These are phyloP conservation scores for Thyatira batis DNA, from an alignment of 2,888 invertebrate species.

Conservation along the genomic window DNA sequence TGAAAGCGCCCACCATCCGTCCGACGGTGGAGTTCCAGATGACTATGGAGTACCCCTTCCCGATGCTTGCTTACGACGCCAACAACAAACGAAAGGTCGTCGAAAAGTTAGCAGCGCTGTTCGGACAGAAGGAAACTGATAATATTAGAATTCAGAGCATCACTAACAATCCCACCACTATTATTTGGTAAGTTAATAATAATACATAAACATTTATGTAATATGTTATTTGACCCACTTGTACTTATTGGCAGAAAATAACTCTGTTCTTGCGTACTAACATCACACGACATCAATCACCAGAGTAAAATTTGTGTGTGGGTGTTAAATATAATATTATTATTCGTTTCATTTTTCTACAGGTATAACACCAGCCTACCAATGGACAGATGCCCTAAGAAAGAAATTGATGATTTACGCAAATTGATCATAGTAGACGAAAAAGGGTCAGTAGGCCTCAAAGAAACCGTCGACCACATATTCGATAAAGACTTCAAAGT, in stretches of 20 bases:
- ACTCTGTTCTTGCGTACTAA: too few relatives aligned
- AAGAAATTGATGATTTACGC: slow-evolving; percentile 88
- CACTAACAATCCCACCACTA: slow-evolving; percentile 85
- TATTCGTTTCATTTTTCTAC: slow-evolving; percentile 8
- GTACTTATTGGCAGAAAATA: too few relatives aligned
- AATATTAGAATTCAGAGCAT: slow-evolving; percentile 89
- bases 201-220: neutral
- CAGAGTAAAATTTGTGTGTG: too few relatives aligned
- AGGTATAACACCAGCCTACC: slow-evolving; percentile 90
- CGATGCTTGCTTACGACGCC: slow-evolving; percentile 87
- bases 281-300: too few relatives aligned
- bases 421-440: slow-evolving; percentile 87
- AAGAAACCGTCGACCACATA: slow-evolving; percentile 83
- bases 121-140: slow-evolving; percentile 88
- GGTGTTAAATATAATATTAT: neutral
- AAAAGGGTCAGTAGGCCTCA: slow-evolving; percentile 54
- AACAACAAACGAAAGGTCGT: slow-evolving; percentile 90
- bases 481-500: slow-evolving; percentile 89
- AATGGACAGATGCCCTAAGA: slow-evolving; percentile 88
- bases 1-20: slow-evolving; percentile 82
- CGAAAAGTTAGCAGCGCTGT: slow-evolving; percentile 89
- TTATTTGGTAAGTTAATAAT: slow-evolving; percentile 82
- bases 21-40: slow-evolving; percentile 92
- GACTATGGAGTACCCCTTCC: slow-evolving; percentile 87
- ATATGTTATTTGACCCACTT: neutral